phyloP scores from a whole-genome alignment of 2,797 vertebrate genomes.

The Melanogrammus aeglefinus region DNA sequence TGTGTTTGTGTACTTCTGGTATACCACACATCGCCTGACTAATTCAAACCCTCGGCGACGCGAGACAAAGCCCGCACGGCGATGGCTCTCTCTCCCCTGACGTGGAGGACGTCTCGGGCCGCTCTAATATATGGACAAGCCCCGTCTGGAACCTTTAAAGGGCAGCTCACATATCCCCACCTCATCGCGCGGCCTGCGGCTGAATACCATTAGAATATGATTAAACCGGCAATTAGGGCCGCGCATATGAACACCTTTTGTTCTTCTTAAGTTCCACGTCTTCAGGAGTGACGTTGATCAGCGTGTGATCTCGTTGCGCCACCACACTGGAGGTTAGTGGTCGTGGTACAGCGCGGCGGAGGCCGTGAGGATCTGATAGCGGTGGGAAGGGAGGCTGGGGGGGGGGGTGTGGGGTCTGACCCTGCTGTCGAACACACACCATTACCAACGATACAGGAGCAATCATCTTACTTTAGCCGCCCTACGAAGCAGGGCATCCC shows the following conservation, averaged over 20 bases:
- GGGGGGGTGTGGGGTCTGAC: neutral
- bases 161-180: neutral
- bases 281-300: neutral
- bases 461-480: neutral
- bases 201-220: neutral
- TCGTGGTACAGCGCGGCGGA: neutral
- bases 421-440: neutral
- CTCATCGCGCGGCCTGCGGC: neutral
- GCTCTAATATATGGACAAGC: neutral
- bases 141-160: constrained; percentile 1
- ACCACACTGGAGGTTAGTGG: neutral
- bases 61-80: neutral
- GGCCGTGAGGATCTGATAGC: no score
- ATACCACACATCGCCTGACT: neutral
- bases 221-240: neutral
- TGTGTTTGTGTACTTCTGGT: neutral
- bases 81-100: neutral
- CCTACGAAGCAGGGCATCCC: no score
- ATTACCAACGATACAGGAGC: neutral
- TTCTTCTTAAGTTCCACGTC: neutral
- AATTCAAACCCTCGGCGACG: neutral
- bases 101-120: neutral
- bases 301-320: neutral
- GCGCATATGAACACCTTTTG: neutral
- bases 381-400: neutral